Conservation (phyloP, 1,140 invertebrate genomes). For the Samia ricini region DNA sequence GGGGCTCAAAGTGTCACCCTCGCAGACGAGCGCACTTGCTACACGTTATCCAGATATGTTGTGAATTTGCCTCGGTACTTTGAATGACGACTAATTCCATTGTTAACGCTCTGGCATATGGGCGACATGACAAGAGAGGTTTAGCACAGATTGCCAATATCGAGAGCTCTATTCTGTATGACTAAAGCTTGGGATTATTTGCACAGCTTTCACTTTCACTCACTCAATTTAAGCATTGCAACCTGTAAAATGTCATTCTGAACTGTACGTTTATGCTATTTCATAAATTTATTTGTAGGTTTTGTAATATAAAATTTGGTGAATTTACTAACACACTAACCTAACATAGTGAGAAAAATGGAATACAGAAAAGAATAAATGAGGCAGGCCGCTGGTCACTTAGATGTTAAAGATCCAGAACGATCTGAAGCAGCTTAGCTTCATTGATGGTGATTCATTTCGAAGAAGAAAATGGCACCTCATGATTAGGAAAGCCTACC, state of each 20-base stretch:
- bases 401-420: no score
- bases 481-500: no score
- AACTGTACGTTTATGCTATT: background rate
- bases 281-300: no score
- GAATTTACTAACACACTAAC: no score
- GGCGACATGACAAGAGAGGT: constrained; percentile 59
- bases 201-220: constrained; percentile 2
- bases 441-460: no score
- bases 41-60: constrained; percentile 67
- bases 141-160: constrained; percentile 61
- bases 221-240: background rate
- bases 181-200: constrained; percentile 1
- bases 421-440: no score
- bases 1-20: constrained; percentile 71
- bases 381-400: no score
- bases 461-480: no score
- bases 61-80: constrained; percentile 64
- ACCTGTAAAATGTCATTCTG: background rate
- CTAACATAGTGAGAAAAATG: no score
- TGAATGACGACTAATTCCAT: constrained; percentile 76
- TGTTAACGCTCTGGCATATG: constrained; percentile 68
- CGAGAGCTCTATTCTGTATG: constrained; percentile 24
- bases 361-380: no score
- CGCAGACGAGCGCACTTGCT: constrained; percentile 68
- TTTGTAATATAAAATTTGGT: no score